Evolutionary conservation across 2,888 invertebrate species (phyloP).

Genomic region (Lydus trimaculatus): DNA sequence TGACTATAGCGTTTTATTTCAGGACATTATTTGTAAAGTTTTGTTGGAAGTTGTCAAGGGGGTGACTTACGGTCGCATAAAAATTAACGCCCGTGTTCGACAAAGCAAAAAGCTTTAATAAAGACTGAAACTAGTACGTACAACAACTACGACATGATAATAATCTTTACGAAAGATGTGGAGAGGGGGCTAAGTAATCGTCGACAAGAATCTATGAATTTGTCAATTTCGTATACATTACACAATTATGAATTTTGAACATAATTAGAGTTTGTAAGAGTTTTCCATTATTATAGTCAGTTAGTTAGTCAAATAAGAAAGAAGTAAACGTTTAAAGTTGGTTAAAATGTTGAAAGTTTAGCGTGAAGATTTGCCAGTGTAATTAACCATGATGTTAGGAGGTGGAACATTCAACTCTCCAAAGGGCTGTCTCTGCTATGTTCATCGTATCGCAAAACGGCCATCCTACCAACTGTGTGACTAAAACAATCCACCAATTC

Average conservation of each 20-base stretch:
- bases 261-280: neutral
- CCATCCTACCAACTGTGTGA: neutral
- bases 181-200: neutral
- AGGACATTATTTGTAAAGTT: conserved; percentile 34
- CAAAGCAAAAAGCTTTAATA: conserved; percentile 8
- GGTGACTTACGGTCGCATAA: conserved; percentile 44
- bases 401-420: conserved; percentile 30
- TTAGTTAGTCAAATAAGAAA: neutral
- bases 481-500: conserved; percentile 39
- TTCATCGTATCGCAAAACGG: neutral
- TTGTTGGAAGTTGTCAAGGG: conserved; percentile 32
- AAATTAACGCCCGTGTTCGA: conserved; percentile 39
- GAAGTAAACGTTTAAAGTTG: neutral
- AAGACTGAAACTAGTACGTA: neutral
- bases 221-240: neutral
- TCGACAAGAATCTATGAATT: neutral
- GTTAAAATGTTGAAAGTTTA: conserved; percentile 52
- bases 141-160: neutral
- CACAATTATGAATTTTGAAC: too few relatives aligned
- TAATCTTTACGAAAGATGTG: conserved; percentile 5
- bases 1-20: conserved; percentile 31
- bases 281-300: neutral
- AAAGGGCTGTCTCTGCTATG: conserved; percentile 26
- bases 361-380: conserved; percentile 52
- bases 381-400: conserved; percentile 52